phyloP scores from a whole-genome alignment of 2,797 vertebrate species.

The Macroramphosus scolopax region DNA sequence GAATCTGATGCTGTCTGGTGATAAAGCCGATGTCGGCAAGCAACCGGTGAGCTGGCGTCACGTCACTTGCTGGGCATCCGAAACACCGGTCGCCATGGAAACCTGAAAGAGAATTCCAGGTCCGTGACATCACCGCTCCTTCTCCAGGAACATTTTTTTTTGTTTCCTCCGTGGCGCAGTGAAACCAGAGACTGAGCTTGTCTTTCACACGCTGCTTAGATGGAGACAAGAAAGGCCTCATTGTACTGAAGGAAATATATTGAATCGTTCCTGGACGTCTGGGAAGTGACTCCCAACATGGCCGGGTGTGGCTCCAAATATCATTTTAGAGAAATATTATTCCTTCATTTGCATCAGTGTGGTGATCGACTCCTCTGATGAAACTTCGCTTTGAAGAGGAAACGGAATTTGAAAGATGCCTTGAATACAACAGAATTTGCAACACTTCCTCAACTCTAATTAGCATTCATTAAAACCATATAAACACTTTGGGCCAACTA shows the following conservation, averaged over 20 bases:
- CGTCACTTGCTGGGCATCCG: constrained; percentile 66
- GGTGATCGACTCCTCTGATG: constrained; percentile 1
- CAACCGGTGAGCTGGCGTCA: constrained; percentile 67
- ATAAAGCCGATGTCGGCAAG: too few relatives aligned
- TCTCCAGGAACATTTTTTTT: constrained; percentile 1
- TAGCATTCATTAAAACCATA: too few relatives aligned
- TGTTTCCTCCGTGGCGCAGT: not conserved
- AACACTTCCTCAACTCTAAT: too few relatives aligned
- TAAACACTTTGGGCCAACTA: too few relatives aligned
- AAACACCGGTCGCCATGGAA: constrained; percentile 73
- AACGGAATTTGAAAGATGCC: too few relatives aligned
- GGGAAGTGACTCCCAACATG: not conserved
- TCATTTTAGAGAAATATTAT: constrained; percentile 24
- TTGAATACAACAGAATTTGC: too few relatives aligned
- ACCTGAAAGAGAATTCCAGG: constrained; percentile 31
- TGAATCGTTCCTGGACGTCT: not conserved
- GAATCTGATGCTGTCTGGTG: too few relatives aligned
- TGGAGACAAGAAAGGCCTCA: constrained; percentile 50
- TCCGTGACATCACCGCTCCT: constrained; percentile 48
- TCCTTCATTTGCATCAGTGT: constrained; percentile 26
- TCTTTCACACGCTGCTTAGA: constrained; percentile 41
- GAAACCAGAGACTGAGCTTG: constrained; percentile 40
- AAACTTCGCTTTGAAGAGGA: not conserved
- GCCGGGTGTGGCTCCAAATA: constrained; percentile 21
- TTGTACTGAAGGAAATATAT: constrained; percentile 32